phyloP scores from a whole-genome alignment of 2,113 vertebrate species.

The Peromyscus californicus region DNA sequence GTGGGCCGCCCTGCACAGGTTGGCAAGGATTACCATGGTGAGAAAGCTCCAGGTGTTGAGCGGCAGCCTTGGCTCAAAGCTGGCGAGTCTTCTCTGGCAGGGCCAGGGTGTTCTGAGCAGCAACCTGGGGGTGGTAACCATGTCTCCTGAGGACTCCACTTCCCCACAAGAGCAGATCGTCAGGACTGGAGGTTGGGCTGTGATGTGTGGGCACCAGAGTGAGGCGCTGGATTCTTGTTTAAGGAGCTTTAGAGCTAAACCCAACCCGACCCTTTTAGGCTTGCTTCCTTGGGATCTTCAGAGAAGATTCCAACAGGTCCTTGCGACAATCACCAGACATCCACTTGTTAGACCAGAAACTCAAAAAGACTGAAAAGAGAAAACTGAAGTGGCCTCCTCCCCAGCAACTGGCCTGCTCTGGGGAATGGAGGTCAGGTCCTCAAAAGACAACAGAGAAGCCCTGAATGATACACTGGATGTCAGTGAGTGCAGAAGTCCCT shows the following conservation, averaged over 20 bases:
- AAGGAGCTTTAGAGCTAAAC: neutral
- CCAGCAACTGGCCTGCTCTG: neutral
- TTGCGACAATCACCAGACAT: no score
- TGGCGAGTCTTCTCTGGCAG: neutral
- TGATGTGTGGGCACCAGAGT: neutral
- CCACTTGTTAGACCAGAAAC: neutral
- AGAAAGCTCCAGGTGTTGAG: neutral
- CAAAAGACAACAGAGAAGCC: neutral
- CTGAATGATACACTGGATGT: fast-evolving
- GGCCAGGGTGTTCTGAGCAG: neutral
- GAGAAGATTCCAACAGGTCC: neutral
- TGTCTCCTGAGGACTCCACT: no score
- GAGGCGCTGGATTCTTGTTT: neutral
- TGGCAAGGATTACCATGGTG: neutral
- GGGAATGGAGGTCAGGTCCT: neutral
- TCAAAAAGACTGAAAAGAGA: neutral
- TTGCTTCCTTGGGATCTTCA: neutral
- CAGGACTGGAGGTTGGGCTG: neutral
- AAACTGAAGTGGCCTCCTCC: fast-evolving
- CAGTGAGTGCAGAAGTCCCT: neutral
- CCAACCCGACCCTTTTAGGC: neutral
- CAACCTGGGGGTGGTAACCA: no score
- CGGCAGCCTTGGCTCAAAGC: neutral
- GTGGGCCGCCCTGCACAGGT: neutral
- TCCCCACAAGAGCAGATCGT: neutral